phyloP scores from a whole-genome alignment of 2,113 vertebrate species.

The Aleadryas rufinucha region DNA sequence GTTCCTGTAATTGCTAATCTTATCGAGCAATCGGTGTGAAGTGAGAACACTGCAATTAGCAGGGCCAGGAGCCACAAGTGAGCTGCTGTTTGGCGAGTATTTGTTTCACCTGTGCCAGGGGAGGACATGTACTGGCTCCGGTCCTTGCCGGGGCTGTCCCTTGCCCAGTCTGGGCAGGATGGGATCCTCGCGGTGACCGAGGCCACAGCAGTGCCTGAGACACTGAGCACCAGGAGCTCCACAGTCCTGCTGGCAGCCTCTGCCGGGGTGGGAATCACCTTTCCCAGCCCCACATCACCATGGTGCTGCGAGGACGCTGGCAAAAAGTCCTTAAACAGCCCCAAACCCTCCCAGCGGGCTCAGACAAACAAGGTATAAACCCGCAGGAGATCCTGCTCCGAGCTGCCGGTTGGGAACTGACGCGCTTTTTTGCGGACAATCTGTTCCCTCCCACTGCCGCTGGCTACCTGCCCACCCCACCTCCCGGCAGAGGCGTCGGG shows the following conservation, averaged over 20 bases:
- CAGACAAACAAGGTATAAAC: neutral
- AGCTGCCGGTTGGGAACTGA: neutral
- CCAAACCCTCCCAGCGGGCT: neutral
- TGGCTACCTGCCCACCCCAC: neutral
- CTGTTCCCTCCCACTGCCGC: neutral
- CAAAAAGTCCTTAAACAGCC: neutral
- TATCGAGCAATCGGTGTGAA: neutral
- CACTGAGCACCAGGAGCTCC: neutral
- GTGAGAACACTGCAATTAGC: slow-evolving; percentile 25
- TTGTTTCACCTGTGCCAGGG: neutral
- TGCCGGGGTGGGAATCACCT: accelerated
- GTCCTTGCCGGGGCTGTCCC: accelerated
- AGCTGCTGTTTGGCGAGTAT: neutral
- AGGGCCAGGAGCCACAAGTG: neutral
- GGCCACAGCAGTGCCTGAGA: neutral
- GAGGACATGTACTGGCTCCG: accelerated
- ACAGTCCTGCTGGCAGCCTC: neutral
- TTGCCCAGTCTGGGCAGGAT: neutral
- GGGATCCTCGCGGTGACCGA: accelerated
- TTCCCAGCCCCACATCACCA: neutral
- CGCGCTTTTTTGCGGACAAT: neutral
- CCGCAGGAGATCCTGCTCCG: neutral
- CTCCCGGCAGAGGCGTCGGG: neutral
- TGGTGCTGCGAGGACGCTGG: neutral
- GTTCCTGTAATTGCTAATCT: slow-evolving; percentile 19